Evolutionary conservation across 2,113 vertebrate species (phyloP).

Genomic region (Crotalus viridis): DNA sequence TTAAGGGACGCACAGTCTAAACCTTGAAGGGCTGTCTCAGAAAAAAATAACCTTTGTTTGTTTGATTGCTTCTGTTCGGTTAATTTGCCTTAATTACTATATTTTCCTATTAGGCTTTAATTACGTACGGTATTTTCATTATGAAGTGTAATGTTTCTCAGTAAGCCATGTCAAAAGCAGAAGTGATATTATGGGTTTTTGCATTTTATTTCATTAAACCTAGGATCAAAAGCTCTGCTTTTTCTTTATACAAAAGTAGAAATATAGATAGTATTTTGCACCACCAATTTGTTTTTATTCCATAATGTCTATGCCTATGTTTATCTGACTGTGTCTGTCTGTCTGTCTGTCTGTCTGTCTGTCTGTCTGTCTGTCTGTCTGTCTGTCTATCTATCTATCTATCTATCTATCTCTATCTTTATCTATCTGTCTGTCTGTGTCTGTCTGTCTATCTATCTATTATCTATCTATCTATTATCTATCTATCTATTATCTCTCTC

Average conservation of each 20-base stretch:
- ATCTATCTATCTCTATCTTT: no score
- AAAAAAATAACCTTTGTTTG: conserved; percentile 80
- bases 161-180: conserved; percentile 77
- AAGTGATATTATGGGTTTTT: conserved; percentile 72
- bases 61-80: conserved; percentile 79
- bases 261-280: conserved; percentile 46
- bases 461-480: no score
- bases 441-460: no score
- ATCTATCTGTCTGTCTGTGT: no score
- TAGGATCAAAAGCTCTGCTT: conserved; percentile 46
- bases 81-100: conserved; percentile 81
- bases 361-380: no score
- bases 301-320: not conserved
- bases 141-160: conserved; percentile 79
- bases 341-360: not conserved
- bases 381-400: no score
- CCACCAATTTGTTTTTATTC: conserved; percentile 27
- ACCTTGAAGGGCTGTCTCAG: conserved; percentile 74
- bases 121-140: conserved; percentile 84
- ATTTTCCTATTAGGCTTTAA: conserved; percentile 83
- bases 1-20: conserved; percentile 69
- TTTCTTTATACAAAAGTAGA: conserved; percentile 59
- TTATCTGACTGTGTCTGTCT: accelerated
- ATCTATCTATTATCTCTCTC: no score
- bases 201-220: conserved; percentile 76